Evolutionary conservation across 1,140 invertebrate genomes (phyloP).

Genomic region (Philopotamus ludificatus): DNA sequence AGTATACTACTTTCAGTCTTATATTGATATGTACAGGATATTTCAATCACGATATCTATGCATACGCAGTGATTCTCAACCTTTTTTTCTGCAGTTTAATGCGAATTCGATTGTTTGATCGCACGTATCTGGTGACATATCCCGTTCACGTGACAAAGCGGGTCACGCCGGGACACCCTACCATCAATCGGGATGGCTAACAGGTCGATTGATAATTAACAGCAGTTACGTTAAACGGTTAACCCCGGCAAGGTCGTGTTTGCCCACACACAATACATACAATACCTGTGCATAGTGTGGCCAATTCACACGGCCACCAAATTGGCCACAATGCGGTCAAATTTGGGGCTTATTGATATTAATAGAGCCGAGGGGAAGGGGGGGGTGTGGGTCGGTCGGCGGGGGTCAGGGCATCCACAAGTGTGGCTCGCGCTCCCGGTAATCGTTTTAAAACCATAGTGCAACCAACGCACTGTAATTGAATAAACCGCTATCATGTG

Average conservation of each 20-base stretch:
- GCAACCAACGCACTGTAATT: conserved; percentile 16
- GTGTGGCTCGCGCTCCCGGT: conserved; percentile 6
- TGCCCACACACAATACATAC: background rate
- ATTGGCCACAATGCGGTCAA: conserved; percentile 35
- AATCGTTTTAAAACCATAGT: conserved; percentile 13
- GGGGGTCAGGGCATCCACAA: background rate
- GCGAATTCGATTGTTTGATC: too few relatives aligned
- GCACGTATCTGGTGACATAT: too few relatives aligned
- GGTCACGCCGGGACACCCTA: too few relatives aligned
- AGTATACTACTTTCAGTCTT: too few relatives aligned
- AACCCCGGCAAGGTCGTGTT: conserved; percentile 9
- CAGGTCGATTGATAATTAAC: conserved; percentile 21
- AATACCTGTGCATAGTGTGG: background rate
- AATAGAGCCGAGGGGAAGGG: conserved; percentile 16
- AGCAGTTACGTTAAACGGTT: background rate
- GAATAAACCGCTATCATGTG: conserved; percentile 16
- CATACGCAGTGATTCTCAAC: too few relatives aligned
- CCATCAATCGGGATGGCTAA: too few relatives aligned
- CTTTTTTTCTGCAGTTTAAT: too few relatives aligned
- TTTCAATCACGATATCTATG: too few relatives aligned
- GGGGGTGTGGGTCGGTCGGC: too few relatives aligned
- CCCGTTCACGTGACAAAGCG: too few relatives aligned
- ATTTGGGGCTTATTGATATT: conserved; percentile 39
- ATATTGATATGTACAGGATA: too few relatives aligned
- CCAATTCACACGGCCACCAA: conserved; percentile 1